These are phyloP conservation scores for Zaprionus kolodkinae DNA, from an alignment of 1,140 invertebrate genomes.

Conservation along the genomic window DNA sequence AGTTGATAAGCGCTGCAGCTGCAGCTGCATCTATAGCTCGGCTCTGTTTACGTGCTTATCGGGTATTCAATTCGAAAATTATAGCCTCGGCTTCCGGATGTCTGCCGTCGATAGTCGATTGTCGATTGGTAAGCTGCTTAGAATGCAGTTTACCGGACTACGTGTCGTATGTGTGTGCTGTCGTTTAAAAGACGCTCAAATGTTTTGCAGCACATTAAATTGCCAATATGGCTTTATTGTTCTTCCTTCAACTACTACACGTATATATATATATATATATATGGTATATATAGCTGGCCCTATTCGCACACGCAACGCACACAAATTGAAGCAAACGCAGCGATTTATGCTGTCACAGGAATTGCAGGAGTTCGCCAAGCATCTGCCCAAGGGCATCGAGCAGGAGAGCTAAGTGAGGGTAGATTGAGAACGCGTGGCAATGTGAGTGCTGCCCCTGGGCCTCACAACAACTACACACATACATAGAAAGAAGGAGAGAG, in stretches of 20 bases:
- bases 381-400: constrained; percentile 33
- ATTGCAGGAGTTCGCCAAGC: constrained; percentile 27
- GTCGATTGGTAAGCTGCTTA: constrained; percentile 54
- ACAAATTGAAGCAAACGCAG: constrained; percentile 42
- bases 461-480: constrained; percentile 58
- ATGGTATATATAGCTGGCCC: not conserved
- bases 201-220: constrained; percentile 78
- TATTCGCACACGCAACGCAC: constrained; percentile 13
- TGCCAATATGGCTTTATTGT: constrained; percentile 79
- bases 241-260: not conserved
- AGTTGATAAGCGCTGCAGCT: constrained; percentile 37
- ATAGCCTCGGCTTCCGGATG: constrained; percentile 19
- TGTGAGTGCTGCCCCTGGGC: constrained; percentile 65
- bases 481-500: not conserved
- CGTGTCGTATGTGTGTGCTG: constrained; percentile 68
- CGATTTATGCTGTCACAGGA: constrained; percentile 78
- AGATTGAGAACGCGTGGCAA: constrained; percentile 34
- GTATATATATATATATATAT: not conserved
- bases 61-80: constrained; percentile 39
- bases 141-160: constrained; percentile 62
- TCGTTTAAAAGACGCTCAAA: constrained; percentile 50
- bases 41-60: constrained; percentile 71
- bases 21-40: constrained; percentile 12
- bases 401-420: constrained; percentile 1
- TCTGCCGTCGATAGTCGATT: not conserved